Conservation (phyloP, 2,113 vertebrate species). For the Cariama cristata region DNA sequence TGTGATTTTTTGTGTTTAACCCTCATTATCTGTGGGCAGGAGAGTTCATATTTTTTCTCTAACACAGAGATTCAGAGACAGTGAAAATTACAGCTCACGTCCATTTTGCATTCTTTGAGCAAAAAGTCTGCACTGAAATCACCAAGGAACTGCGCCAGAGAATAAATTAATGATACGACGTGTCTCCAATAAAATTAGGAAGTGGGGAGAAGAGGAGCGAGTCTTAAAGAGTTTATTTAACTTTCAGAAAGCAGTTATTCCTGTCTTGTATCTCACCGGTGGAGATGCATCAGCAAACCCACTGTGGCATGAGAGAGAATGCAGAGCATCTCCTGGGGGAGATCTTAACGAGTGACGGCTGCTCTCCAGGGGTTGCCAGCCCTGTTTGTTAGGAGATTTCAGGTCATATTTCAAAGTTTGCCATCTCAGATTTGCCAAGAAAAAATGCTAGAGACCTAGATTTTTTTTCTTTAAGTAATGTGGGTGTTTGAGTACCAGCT, state of each 20-base stretch:
- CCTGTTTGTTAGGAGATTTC: background rate
- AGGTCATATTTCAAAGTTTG: background rate
- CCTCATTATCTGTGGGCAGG: background rate
- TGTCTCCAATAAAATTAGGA: conserved; percentile 41
- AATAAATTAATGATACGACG: conserved; percentile 7
- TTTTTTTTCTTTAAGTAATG: background rate
- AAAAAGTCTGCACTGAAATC: conserved; percentile 3
- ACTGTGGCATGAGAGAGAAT: background rate
- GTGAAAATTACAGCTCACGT: conserved; percentile 35
- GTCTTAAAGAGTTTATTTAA: background rate
- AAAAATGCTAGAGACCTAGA: background rate
- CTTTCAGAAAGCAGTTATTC: background rate
- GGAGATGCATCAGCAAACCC: background rate
- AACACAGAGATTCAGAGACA: background rate
- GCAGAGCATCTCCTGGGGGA: background rate
- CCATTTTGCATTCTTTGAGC: background rate
- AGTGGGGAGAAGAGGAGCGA: background rate
- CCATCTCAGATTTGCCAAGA: background rate
- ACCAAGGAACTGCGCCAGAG: background rate
- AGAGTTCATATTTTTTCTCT: background rate
- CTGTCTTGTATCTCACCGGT: background rate
- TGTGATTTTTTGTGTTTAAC: background rate
- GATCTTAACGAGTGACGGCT: accelerated
- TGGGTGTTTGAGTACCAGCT: background rate
- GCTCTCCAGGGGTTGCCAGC: background rate